Evolutionary conservation across 2,888 invertebrate species (phyloP), one percentile per base, ranked within the genome.

Genomic region (Drepanosiphum platanoidis): DNA sequence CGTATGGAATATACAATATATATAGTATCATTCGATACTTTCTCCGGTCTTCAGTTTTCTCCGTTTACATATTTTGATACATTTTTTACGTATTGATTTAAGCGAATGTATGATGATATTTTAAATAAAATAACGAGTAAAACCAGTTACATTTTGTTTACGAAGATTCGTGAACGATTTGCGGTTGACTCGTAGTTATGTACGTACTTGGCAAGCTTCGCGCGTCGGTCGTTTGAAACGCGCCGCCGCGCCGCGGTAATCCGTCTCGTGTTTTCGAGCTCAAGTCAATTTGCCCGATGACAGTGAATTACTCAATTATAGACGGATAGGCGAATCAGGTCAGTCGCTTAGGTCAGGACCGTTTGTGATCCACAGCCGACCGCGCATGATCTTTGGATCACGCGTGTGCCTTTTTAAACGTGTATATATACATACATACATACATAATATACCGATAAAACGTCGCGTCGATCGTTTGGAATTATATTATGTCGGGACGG

Each of bases 271-370:
- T 75, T 75, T 64, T 3, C 5, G 13, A 11, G 61, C n/a, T 4
- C 36, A 13, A 46, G 46, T 79, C 66, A 15, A 79, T 79, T 79
- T 66, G 78, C 32, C 27, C 78, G n/a, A 42, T 27, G 78, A 78
- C 78, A 42, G 78, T 66, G 34, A 68, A 66, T 77, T 30, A 77
- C 77, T 77, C 78, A 42, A 79, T 79, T 42, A 32, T 22, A 27
- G 46, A 79, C 66, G n/a, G 46, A 66, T 34, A 34, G 78, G 78
- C 32, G 78, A 79, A 79, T 66, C 79, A 46, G 79, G 79, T 79
- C 79, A n/a, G 77, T 78, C 77, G 18, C 64, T 64, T 11, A 30
- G 79, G 79, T 79, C 46, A 78, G 30, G 34, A 68, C 13, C 39
- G 66, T 68, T 46, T 68, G 46, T n/a, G 79, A 78, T 78, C 64